Conservation (phyloP, 2,888 invertebrate genomes). For the Drosophila neonasuta region DNA sequence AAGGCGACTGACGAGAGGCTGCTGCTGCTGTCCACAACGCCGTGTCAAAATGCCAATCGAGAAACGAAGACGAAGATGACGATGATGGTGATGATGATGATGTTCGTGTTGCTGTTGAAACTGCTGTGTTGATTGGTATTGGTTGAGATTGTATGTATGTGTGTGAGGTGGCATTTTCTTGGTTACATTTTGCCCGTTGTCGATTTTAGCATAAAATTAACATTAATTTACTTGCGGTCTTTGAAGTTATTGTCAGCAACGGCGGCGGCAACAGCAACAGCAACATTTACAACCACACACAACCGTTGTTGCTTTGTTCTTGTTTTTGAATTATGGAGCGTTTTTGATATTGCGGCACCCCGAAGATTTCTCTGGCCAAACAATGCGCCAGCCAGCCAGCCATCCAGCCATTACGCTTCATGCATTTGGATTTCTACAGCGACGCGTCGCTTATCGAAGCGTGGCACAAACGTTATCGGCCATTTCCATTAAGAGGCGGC, state of each 20-base stretch:
- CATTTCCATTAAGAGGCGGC: constrained; percentile 77
- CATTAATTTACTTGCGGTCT: constrained; percentile 78
- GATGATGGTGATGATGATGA: constrained; percentile 36
- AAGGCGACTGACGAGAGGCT: constrained; percentile 31
- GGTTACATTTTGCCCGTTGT: constrained; percentile 58
- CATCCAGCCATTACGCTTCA: constrained; percentile 51
- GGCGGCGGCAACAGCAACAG: constrained; percentile 12
- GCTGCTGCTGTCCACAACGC: constrained; percentile 35
- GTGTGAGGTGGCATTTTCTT: constrained; percentile 57
- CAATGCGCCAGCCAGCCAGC: constrained; percentile 53
- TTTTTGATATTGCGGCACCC: constrained; percentile 65
- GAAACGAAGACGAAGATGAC: constrained; percentile 26
- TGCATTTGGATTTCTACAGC: constrained; percentile 54
- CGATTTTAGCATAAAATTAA: constrained; percentile 77
- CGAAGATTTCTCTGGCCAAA: constrained; percentile 53
- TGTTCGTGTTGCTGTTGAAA: constrained; percentile 33
- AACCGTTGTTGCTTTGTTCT: constrained; percentile 60
- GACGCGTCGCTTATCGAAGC: constrained; percentile 70
- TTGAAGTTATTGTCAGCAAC: constrained; percentile 72
- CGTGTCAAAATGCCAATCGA: constrained; percentile 78
- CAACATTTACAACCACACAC: constrained; percentile 35
- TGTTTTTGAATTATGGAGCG: constrained; percentile 73
- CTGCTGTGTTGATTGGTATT: constrained; percentile 54
- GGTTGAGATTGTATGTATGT: constrained; percentile 29
- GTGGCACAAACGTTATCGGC: constrained; percentile 75